Conservation (phyloP, 2,113 vertebrate species). For the Antennarius striatus region DNA sequence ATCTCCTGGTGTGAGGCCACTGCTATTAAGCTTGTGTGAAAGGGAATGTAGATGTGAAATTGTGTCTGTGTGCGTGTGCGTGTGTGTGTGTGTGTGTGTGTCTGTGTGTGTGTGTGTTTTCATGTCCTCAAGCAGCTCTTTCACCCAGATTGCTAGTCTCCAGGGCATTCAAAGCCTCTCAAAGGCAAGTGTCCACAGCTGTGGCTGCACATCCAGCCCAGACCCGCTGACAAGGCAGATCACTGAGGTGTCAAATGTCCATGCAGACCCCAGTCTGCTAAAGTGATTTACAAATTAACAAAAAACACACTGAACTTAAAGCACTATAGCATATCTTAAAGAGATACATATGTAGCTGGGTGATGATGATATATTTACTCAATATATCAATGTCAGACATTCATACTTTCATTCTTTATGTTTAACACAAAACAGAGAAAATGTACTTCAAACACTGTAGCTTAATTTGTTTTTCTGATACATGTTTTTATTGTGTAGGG, state of each 20-base stretch:
- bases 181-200: constrained; percentile 72
- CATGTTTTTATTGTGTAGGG: not conserved
- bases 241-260: constrained; percentile 61
- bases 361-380: not conserved
- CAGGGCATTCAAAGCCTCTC: constrained; percentile 48
- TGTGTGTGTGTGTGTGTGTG: constrained; percentile 1
- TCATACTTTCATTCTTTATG: no score
- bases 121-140: constrained; percentile 44
- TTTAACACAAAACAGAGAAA: not conserved
- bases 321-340: not conserved
- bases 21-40: constrained; percentile 24
- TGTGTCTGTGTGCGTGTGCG: not conserved
- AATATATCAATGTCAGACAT: not conserved
- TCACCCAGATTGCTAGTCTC: constrained; percentile 49
- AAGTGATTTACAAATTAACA: constrained; percentile 52
- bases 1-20: constrained; percentile 62
- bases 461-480: not conserved
- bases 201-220: constrained; percentile 47
- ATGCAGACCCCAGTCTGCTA: constrained; percentile 45
- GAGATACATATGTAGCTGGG: not conserved
- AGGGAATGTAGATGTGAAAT: constrained; percentile 15
- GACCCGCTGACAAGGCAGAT: constrained; percentile 33
- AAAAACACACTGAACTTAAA: constrained; percentile 4
- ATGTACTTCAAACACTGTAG: not conserved
- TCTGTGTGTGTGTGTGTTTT: constrained; percentile 29